Evolutionary conservation across 2,888 invertebrate genomes (phyloP).

Genomic region (Muschampia plurimacula): DNA sequence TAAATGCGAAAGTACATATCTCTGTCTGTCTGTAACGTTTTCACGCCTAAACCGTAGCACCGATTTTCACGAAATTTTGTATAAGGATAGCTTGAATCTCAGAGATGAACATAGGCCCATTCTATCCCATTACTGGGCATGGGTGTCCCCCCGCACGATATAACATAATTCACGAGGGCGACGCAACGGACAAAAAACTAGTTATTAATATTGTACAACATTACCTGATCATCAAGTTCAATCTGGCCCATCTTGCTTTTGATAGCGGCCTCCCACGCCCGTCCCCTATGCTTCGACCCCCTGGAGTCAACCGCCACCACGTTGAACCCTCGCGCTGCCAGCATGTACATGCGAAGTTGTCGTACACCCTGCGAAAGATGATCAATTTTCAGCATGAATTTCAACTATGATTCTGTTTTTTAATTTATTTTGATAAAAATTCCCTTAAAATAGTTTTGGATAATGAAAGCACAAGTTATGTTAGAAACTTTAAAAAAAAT

Average conservation of each 20-base stretch:
- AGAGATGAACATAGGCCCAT: no score
- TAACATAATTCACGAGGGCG: no score
- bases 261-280: conserved; percentile 96
- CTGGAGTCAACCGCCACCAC: conserved; percentile 98
- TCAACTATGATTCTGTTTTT: no score
- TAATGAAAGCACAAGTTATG: background rate
- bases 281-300: conserved; percentile 97
- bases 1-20: no score
- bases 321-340: conserved; percentile 97
- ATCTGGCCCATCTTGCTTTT: conserved; percentile 96
- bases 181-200: no score
- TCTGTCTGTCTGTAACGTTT: no score
- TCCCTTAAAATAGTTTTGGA: background rate
- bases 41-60: no score
- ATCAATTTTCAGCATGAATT: background rate
- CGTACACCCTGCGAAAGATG: conserved; percentile 89
- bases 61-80: no score
- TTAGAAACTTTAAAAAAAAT: background rate
- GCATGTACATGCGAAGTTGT: conserved; percentile 96
- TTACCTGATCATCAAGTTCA: conserved; percentile 95
- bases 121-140: no score
- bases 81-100: no score
- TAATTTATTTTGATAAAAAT: no score
- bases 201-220: background rate
- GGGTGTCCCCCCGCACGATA: no score